Evolutionary conservation across 2,888 invertebrate species (phyloP).

Genomic region (Nesidiocoris tenuis): DNA sequence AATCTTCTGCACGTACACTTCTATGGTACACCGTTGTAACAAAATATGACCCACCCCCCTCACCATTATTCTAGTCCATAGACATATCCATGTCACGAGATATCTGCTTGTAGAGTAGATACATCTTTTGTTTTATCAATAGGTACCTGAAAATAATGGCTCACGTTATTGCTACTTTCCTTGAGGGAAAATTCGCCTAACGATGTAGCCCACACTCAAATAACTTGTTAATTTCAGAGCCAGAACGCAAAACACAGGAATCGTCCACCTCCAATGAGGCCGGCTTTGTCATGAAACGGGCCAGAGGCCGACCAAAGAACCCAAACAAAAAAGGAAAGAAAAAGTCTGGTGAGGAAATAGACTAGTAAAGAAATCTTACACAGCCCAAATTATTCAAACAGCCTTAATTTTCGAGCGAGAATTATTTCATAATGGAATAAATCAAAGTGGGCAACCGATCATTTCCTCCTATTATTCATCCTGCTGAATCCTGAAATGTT

Average conservation of each 20-base stretch:
- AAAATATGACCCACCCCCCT: too few relatives aligned
- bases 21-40: too few relatives aligned
- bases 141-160: too few relatives aligned
- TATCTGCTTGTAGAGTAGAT: too few relatives aligned
- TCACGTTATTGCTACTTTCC: too few relatives aligned
- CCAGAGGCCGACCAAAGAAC: slow-evolving; percentile 50
- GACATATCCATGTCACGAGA: too few relatives aligned
- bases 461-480: not conserved
- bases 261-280: not conserved
- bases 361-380: not conserved
- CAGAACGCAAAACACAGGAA: not conserved
- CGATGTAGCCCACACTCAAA: too few relatives aligned
- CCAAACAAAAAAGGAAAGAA: slow-evolving; percentile 49
- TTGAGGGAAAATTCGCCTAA: too few relatives aligned
- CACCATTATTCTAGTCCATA: too few relatives aligned
- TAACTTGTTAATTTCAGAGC: too few relatives aligned
- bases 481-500: not conserved
- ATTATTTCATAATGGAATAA: not conserved
- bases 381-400: not conserved
- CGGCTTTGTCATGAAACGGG: not conserved
- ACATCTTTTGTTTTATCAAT: too few relatives aligned
- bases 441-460: not conserved
- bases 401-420: not conserved
- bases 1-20: too few relatives aligned
- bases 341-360: slow-evolving; percentile 25